Conservation (phyloP, 2,888 invertebrate genomes). For the Trichopria drosophilae region DNA sequence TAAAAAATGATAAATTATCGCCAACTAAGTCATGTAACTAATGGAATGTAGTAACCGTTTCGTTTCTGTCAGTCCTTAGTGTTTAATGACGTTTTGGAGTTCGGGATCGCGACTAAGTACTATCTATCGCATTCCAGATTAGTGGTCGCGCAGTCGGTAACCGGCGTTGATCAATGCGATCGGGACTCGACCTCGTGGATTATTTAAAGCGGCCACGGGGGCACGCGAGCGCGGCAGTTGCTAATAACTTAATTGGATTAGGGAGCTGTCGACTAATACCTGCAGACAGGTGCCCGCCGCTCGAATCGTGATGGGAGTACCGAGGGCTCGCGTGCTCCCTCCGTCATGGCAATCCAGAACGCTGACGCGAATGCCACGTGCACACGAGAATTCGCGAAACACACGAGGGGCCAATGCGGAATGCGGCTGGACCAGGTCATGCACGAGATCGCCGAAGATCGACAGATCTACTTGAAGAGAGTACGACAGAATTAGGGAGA, state of each 20-base stretch:
- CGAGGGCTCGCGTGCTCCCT: constrained; percentile 35
- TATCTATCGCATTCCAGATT: no score
- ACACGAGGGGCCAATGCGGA: constrained; percentile 38
- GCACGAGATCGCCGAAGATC: constrained; percentile 15
- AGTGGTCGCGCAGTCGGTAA: no score
- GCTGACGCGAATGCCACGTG: constrained; percentile 18
- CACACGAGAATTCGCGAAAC: constrained; percentile 35
- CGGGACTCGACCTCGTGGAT: constrained; percentile 35
- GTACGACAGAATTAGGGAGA: constrained; percentile 23
- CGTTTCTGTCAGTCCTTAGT: no score
- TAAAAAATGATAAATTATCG: no score
- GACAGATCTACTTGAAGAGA: constrained; percentile 16
- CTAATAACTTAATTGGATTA: constrained; percentile 48
- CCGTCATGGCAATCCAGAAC: constrained; percentile 6
- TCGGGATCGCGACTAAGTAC: no score
- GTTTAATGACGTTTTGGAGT: no score
- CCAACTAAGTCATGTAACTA: no score
- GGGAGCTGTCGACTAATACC: constrained; percentile 41
- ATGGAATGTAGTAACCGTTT: no score
- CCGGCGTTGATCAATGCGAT: neutral
- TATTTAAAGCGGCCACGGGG: constrained; percentile 41
- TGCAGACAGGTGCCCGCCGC: constrained; percentile 41
- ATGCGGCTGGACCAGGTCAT: constrained; percentile 33
- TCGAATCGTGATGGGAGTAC: constrained; percentile 35
- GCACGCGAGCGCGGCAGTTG: constrained; percentile 27